Percentiles rank a stretch among this genome's conserved stretches.
phyloP scores from a whole-genome alignment of 2,797 vertebrate species.

The Choloepus didactylus region DNA sequence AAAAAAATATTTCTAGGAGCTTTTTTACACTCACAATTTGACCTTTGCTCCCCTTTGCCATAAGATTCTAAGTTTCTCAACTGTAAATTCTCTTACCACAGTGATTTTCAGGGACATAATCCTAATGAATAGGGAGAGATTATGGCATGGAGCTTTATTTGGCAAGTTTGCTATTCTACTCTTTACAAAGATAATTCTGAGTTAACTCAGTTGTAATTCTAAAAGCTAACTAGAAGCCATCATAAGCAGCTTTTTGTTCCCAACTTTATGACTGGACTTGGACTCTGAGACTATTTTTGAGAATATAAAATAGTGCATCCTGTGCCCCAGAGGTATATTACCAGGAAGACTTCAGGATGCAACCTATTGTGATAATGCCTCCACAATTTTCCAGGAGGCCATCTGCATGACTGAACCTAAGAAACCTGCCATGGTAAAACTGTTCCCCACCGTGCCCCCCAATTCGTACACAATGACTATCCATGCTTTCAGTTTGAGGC shows the following conservation, averaged over 20 bases:
- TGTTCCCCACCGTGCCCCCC: not conserved
- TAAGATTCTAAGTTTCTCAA: not conserved
- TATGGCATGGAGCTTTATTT: not conserved
- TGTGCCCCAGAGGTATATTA: not conserved
- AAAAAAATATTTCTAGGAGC: not conserved
- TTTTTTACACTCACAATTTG: constrained; percentile 2
- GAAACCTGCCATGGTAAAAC: not conserved
- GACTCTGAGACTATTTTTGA: constrained; percentile 23
- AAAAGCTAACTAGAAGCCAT: constrained; percentile 40
- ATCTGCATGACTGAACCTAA: not conserved
- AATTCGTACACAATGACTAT: constrained; percentile 38
- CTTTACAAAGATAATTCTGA: constrained; percentile 11
- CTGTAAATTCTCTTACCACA: not conserved
- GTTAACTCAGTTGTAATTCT: constrained; percentile 38
- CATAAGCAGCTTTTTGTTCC: constrained; percentile 42
- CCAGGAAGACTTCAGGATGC: not conserved
- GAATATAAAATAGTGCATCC: not conserved
- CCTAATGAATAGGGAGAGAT: not conserved
- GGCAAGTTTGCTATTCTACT: not conserved
- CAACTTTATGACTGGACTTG: not conserved
- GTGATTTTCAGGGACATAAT: not conserved
- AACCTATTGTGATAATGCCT: constrained; percentile 6
- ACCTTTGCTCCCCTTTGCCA: not conserved
- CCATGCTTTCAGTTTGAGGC: constrained; percentile 25
- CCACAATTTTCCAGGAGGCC: not conserved